phyloP scores from a whole-genome alignment of 2,888 invertebrate species.

The Parnassius glacialis region DNA sequence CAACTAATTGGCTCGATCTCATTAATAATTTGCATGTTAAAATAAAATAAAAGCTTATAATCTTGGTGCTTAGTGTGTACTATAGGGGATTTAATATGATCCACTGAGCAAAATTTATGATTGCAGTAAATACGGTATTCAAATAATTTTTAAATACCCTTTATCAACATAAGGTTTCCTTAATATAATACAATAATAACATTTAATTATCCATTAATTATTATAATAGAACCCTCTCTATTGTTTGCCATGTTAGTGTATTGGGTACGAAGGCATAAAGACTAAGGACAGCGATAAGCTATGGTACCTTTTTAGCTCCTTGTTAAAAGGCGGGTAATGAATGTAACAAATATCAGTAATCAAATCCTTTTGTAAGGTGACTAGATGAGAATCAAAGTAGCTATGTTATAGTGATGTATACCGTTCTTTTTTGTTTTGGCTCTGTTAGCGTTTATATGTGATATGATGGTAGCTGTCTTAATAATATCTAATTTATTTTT shows the following conservation, averaged over 20 bases:
- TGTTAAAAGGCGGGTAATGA: background rate
- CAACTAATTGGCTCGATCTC: constrained; percentile 21
- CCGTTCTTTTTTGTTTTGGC: too few relatives aligned
- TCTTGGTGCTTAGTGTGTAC: constrained; percentile 22
- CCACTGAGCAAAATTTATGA: constrained; percentile 22
- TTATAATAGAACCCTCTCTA: background rate
- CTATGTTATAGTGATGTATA: too few relatives aligned
- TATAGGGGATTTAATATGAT: constrained; percentile 24
- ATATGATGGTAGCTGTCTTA: too few relatives aligned
- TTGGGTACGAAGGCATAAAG: background rate
- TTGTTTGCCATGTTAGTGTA: background rate
- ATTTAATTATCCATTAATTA: constrained; percentile 10
- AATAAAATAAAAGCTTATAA: constrained; percentile 25
- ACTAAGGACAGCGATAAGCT: background rate
- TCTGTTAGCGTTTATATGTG: too few relatives aligned
- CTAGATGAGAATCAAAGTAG: too few relatives aligned
- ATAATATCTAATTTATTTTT: too few relatives aligned
- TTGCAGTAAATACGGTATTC: constrained; percentile 12
- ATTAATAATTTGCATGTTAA: constrained; percentile 27
- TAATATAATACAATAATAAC: constrained; percentile 17
- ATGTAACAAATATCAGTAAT: too few relatives aligned
- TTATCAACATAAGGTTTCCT: constrained; percentile 4
- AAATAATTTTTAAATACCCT: constrained; percentile 23
- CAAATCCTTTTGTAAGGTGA: too few relatives aligned
- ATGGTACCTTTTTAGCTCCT: background rate